Evolutionary conservation across 2,797 vertebrate genomes (phyloP).

Genomic region (Vireo griseus): DNA sequence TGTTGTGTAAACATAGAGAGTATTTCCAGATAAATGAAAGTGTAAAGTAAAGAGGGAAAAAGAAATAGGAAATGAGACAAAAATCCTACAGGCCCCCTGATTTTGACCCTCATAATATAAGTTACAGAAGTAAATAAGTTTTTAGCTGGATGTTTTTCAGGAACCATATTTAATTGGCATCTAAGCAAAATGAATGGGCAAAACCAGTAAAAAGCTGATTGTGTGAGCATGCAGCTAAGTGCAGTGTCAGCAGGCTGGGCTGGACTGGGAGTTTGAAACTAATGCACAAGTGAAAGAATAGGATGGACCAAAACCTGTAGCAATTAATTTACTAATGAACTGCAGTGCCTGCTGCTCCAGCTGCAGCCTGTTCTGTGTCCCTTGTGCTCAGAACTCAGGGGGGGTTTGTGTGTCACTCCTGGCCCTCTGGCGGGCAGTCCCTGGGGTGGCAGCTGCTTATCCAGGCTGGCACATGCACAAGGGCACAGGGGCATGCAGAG

Average conservation of each 20-base stretch:
- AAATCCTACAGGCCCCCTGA: background rate
- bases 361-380: background rate
- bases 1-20: accelerated
- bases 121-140: background rate
- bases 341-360: background rate
- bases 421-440: background rate
- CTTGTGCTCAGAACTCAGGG: background rate
- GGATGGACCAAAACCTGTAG: background rate
- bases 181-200: background rate
- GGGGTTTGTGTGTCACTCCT: background rate
- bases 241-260: background rate
- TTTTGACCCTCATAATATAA: background rate
- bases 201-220: background rate
- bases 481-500: background rate
- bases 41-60: background rate
- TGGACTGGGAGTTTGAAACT: background rate
- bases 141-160: background rate
- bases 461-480: background rate
- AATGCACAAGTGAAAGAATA: background rate
- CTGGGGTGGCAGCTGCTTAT: background rate
- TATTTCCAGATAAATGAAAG: background rate
- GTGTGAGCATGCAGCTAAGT: background rate
- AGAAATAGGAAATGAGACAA: background rate
- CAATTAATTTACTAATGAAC: background rate
- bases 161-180: background rate